Base-by-base conservation (phyloP, 2,113 vertebrate species). In the Gallinago jamesoni region DNA sequence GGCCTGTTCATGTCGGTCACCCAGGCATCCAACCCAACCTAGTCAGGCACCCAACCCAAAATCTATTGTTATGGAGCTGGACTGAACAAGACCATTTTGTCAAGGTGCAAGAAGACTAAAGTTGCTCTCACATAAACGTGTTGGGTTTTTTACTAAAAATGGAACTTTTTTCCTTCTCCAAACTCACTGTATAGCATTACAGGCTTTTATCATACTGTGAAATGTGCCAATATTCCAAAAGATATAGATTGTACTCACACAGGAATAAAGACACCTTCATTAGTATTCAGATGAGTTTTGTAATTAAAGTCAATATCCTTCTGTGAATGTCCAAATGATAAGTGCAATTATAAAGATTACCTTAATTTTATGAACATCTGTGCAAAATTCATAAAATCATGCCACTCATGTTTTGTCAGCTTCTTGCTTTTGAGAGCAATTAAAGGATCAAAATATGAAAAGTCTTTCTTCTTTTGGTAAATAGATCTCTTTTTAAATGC, bases 281-380 rank as follows among this genome's bases (percentile, higher is more conserved):
- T 70, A 81, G 52, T 89, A 95, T 94, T 95, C 92, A 82, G 59
- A 63, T 77, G 35, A 69, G 30, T 57, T 94, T 89, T 84, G 53
- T 89, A 92, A 92, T 91, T 94, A 78, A 92, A 92, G 52, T 62
- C 41, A 81, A 50, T 77, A 84, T 89, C 52, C 20, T 94, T 93
- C 69, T 84, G 56, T 78, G 60, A 89, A 75, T 78, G 87, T 87
- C 82, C 87, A 91, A 94, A 91, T 84, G 41, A 89, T 95, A 94
- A 82, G 35, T 75, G 33, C 52, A 94, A 30, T 93, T 91, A 79
- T 60, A 87, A 94, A 84, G 52, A 87, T 68, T 82, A 30, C 39
- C 89, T 94, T 94, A 91, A 91, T 93, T 96, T 91, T 75, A 91
- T 64, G 56, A 93, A 93, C 81, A 94, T 89, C 90, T 94, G 84